Evolutionary conservation across 2,888 invertebrate species (phyloP).

Genomic region (Kuschelorhynchus macadamiae): DNA sequence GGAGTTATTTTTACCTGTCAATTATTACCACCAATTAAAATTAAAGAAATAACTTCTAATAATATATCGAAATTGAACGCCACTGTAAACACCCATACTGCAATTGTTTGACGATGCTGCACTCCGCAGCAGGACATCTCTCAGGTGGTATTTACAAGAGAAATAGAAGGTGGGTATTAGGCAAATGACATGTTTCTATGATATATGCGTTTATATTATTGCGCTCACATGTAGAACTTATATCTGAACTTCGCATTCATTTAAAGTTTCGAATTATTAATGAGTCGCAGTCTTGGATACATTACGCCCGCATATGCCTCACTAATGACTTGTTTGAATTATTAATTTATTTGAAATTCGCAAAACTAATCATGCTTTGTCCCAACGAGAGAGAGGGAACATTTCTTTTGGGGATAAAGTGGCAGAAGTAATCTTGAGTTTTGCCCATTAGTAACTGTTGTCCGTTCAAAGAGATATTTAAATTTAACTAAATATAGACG

Average conservation of each 20-base stretch:
- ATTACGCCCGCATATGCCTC: constrained; percentile 64
- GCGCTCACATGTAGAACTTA: constrained; percentile 65
- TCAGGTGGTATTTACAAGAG: constrained; percentile 54
- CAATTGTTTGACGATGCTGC: constrained; percentile 36
- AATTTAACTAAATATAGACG: too few relatives aligned
- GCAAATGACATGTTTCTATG: constrained; percentile 55
- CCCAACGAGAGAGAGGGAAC: too few relatives aligned
- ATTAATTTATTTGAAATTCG: constrained; percentile 66
- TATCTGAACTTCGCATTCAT: constrained; percentile 65
- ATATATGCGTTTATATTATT: constrained; percentile 63
- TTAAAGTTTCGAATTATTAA: constrained; percentile 67
- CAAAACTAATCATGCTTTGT: constrained; percentile 3
- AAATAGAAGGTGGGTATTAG: constrained; percentile 54
- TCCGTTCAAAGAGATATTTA: too few relatives aligned
- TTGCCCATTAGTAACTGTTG: too few relatives aligned
- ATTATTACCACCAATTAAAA: too few relatives aligned
- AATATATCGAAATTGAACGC: constrained; percentile 16
- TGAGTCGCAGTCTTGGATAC: constrained; percentile 64
- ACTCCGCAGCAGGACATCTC: constrained; percentile 43
- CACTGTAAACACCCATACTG: constrained; percentile 26
- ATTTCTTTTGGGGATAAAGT: too few relatives aligned
- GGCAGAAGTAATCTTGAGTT: too few relatives aligned
- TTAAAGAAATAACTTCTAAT: too few relatives aligned
- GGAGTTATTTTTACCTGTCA: too few relatives aligned
- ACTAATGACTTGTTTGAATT: constrained; percentile 67